These are phyloP conservation scores for Adela reaumurella DNA, from an alignment of 2,888 invertebrate species.

Conservation along the genomic window DNA sequence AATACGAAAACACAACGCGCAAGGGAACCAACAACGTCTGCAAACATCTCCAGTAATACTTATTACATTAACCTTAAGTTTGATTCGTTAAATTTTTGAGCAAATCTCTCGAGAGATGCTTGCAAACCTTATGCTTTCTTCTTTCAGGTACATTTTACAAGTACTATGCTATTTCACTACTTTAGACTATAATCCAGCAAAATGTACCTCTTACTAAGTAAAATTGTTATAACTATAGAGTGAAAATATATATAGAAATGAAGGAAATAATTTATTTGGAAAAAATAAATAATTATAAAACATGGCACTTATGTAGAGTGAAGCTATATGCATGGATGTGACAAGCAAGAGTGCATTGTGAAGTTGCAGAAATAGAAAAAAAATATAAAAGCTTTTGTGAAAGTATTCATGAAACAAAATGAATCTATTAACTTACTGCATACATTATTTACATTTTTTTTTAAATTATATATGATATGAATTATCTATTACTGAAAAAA, in stretches of 20 bases:
- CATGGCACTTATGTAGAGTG: constrained; percentile 1
- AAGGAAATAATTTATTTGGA: constrained; percentile 2
- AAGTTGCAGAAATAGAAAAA: not conserved
- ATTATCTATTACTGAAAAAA: not conserved
- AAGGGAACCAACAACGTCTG: no score
- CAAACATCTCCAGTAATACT: no score
- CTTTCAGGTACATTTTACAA: no score
- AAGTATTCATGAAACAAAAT: not conserved
- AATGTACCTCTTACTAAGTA: not conserved
- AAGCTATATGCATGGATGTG: not conserved
- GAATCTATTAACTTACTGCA: not conserved
- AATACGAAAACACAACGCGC: no score
- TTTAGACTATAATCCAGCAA: not conserved
- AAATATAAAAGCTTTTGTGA: not conserved
- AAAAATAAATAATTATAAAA: constrained; percentile 3
- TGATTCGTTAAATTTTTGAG: no score
- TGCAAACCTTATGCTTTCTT: no score
- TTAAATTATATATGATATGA: constrained; percentile 1
- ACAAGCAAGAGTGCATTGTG: no score
- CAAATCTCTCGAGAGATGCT: no score
- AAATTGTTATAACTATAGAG: constrained; percentile 1
- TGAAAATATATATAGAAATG: constrained; percentile 8
- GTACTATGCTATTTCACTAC: no score
- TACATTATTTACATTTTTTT: not conserved
- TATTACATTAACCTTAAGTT: no score